Evolutionary conservation across 2,113 vertebrate species (phyloP).

Genomic region (Poecile atricapillus): DNA sequence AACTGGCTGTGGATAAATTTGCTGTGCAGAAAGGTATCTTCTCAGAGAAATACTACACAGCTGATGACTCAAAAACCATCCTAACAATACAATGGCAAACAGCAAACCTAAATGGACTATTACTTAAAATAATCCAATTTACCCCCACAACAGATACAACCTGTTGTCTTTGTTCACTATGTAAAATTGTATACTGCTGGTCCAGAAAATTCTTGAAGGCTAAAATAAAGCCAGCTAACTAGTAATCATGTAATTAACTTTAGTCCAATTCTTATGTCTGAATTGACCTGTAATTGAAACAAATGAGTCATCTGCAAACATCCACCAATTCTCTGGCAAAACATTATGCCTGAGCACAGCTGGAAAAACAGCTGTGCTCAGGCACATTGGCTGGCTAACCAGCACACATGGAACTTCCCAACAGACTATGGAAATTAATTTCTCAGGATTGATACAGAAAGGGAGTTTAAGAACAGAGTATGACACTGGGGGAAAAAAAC

Average conservation of each 20-base stretch:
- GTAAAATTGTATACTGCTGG: not conserved
- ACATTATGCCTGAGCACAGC: not conserved
- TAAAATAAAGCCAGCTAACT: not conserved
- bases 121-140: not conserved
- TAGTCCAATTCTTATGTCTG: not conserved
- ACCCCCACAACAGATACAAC: fast-evolving
- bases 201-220: not conserved
- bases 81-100: not conserved
- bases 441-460: not conserved
- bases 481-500: not conserved
- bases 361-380: conserved; percentile 11
- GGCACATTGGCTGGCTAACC: not conserved
- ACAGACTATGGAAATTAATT: not conserved
- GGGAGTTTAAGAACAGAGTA: not conserved
- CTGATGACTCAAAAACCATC: not conserved
- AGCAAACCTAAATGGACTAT: not conserved
- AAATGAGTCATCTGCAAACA: not conserved
- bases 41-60: not conserved
- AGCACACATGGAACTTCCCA: not conserved
- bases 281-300: not conserved
- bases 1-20: not conserved
- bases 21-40: not conserved
- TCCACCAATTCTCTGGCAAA: not conserved
- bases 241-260: not conserved
- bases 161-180: not conserved